Base-by-base conservation (phyloP, 2,888 invertebrate species). In the Ptilodon capucinus region DNA sequence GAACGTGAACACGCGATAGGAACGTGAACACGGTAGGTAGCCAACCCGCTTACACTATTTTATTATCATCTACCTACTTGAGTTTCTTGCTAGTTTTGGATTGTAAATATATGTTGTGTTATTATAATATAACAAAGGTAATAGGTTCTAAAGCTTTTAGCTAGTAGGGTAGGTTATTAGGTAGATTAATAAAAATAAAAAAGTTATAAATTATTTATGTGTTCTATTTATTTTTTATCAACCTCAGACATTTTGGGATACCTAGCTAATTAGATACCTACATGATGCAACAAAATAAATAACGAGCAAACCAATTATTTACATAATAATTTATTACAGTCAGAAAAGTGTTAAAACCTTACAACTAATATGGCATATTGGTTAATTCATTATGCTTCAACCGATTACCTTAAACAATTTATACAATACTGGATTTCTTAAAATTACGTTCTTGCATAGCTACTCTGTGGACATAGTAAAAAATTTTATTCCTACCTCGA, bases 341-440 rank as follows among this genome's bases (percentile, higher is more conserved):
- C 39, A 48, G 53, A 42, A 55, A 53, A 49, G 52, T 44, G 48
- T 57, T 43, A 48, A 48, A 51, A 47, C 39, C 48, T 62, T 61
- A 67, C 47, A 52, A 39, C 48, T 75, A 72, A 59, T 75, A 76
- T 76, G 76, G 76, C 76, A 68, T 68, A 58, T 58, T 56, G 53
- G 48, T 67, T 51, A 59, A 64, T 51, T 56, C 45, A 49, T 60
- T 42, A 50, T 44, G 56, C 46, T 44, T 51, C 35, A 41, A 51
- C 36, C 60, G 5, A 54, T 51, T 42, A 8, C 28, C 41, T 57
- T 41, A 52, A 23, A 50, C n/a, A 41, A 7, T 51, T 46, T 17
- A 59, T 34, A 44, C 52, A 68, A 68, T 68, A 68, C 59, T 64
- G 64, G 44, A 53, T 47, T 36, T 28, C 54, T 46, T 60, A 56